Base-by-base conservation (phyloP, 2,888 invertebrate species). In the Exephanes ischioxanthus region DNA sequence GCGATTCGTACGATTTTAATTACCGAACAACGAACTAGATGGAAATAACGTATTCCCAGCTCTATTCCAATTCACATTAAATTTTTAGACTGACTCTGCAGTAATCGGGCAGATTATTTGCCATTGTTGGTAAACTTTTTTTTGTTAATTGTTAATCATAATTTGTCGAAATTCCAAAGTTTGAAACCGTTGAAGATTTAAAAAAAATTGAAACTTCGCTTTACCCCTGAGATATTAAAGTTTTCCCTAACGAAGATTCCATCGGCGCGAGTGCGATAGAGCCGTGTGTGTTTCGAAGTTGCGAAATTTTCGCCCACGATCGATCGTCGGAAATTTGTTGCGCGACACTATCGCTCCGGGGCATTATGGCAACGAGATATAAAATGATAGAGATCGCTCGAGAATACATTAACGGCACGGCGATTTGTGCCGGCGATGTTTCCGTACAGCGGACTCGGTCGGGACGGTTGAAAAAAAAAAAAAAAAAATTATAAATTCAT, bases 351-450 rank as follows among this genome's bases (percentile, higher is more conserved):
- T 84, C 77, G 84, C 84, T 68, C 55, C 77, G 58, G 80, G 80
- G 84, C 72, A 77, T 84, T 84, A 72, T 84, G 77, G 71, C 80
- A 77, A 80, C 80, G 76, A 84, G 84, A 84, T 80, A 80, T 77
- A 77, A 77, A 55, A 61, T 70, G 76, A 84, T 72, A 80, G 37
- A 72, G 73, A 73, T 63, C 53, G 30, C 45, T 30, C 45, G 48
- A 41, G 22, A 41, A 30, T 45, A 48, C 48, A 22, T 73, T 41
- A 45, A 30, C 55, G 37, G 26, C 51, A 3, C n/a, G n/a, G 26
- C 14, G 30, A 26, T 30, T 9, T 45, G 30, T 14, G 30, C 26
- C 61, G 9, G 14, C 61, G 30, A 61, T 19, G 26, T 30, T 30
- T 26, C 14, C 26, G 58, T 26, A 22, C 5, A 5, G 55, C 55